Evolutionary conservation across 2,888 invertebrate genomes (phyloP), one percentile per base, ranked within the genome.

Genomic region (Pherbina coryleti): DNA sequence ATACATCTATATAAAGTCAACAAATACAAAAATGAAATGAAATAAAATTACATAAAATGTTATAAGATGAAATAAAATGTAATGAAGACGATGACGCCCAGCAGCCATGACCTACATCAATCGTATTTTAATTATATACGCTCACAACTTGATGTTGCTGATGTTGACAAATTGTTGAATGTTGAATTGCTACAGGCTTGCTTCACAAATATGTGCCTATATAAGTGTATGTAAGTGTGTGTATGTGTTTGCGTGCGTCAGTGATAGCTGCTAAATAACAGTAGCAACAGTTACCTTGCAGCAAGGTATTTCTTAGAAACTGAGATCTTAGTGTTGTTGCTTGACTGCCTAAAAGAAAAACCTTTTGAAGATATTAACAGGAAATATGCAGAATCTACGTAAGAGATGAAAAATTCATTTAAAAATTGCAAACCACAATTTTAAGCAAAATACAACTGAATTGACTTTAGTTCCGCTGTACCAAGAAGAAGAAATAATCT

Each of bases 61-160:
- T 70, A 53, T 22, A 53, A n/a, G 14, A 51, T 49, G n/a, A 19
- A 70, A 53, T 22, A 28, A 70, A 70, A 70, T 51, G 49, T n/a
- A 28, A n/a, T n/a, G 51, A 49, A 67, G 31, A 64, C 17, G 31
- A 64, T 5, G 69, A 49, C 49, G n/a, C 5, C 53, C 14, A 28
- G 25, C 70, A 70, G 25, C 31, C 28, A 51, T 70, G 70, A 70
- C 70, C 51, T 51, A 70, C 25, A 70, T 51, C 25, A 51, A 70
- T 70, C 70, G 70, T 28, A 53, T 51, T 70, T 70, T 70, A 70
- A 70, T 70, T 70, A 70, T 51, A 70, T 70, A 53, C 51, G 53
- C 70, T 53, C 70, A 53, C 70, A 51, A 70, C 51, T 70, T 70
- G 53, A 70, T 51, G 69, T 69, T 51, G 53, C 25, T 70, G 70